Conservation (phyloP, 1,140 invertebrate genomes). For the Lysiphlebus fabarum region DNA sequence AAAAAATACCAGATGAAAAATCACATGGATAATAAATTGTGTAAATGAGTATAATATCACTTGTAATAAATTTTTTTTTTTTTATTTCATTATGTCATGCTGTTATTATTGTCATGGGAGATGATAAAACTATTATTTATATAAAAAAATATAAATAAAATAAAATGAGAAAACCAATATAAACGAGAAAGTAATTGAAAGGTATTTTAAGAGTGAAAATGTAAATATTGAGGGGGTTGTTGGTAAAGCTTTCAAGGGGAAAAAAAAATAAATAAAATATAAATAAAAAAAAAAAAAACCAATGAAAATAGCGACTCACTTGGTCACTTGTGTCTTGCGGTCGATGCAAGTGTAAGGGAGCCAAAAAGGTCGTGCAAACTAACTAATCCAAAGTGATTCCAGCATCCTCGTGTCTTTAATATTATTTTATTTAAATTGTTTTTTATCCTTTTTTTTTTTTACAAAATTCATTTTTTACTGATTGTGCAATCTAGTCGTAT, state of each 20-base stretch:
- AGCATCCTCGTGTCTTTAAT: conserved; percentile 20
- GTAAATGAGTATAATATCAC: too few species aligned
- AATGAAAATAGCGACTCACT: conserved; percentile 21
- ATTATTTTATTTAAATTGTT: conserved; percentile 7
- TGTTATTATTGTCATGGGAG: too few species aligned
- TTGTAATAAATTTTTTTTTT: too few species aligned
- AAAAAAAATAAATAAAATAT: neutral
- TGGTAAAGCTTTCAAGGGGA: neutral
- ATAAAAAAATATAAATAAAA: neutral
- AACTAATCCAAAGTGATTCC: conserved; percentile 16
- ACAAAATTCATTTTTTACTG: neutral
- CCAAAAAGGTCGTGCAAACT: conserved; percentile 19
- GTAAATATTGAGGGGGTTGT: neutral
- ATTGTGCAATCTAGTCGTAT: too few species aligned
- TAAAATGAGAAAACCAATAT: neutral
- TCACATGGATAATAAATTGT: too few species aligned
- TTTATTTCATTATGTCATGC: too few species aligned
- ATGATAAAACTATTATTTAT: too few species aligned
- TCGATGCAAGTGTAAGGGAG: conserved; percentile 18
- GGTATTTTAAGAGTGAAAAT: neutral
- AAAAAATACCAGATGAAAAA: too few species aligned
- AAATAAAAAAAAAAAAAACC: neutral
- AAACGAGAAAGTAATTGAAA: neutral
- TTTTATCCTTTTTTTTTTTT: neutral
- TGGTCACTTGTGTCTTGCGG: conserved; percentile 24